These are phyloP conservation scores for Puffinus mauretanicus DNA, from an alignment of 2,113 vertebrate species.

Conservation along the genomic window DNA sequence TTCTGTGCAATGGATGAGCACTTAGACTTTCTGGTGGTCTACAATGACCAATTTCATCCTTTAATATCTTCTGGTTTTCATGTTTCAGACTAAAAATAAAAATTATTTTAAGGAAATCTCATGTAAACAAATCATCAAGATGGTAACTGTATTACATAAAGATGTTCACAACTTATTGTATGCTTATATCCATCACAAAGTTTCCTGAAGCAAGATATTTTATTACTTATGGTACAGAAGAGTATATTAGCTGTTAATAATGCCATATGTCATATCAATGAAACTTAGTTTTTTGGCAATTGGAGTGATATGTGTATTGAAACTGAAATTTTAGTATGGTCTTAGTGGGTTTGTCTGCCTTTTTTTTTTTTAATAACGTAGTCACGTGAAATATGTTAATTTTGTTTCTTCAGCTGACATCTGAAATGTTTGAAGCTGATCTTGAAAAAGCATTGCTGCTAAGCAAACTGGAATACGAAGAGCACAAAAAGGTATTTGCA, in stretches of 20 bases:
- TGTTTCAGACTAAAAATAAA: not conserved
- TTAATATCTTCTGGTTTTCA: not conserved
- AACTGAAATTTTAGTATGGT: not conserved
- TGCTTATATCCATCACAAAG: not conserved
- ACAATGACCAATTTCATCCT: not conserved
- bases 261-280: not conserved
- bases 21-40: not conserved
- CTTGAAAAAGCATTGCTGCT: constrained; percentile 93
- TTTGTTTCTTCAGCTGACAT: constrained; percentile 81
- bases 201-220: not conserved
- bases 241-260: not conserved
- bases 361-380: not conserved
- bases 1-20: not conserved
- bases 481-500: constrained; percentile 84
- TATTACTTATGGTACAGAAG: not conserved
- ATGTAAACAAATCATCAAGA: not conserved
- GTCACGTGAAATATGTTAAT: not conserved
- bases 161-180: not conserved
- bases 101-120: not conserved
- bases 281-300: not conserved
- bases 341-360: not conserved
- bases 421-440: constrained; percentile 94
- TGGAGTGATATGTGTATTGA: not conserved
- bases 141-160: not conserved
- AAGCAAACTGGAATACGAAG: constrained; percentile 91